These are phyloP conservation scores for Bagarius yarrelli DNA, from an alignment of 2,113 vertebrate genomes.

Conservation along the genomic window DNA sequence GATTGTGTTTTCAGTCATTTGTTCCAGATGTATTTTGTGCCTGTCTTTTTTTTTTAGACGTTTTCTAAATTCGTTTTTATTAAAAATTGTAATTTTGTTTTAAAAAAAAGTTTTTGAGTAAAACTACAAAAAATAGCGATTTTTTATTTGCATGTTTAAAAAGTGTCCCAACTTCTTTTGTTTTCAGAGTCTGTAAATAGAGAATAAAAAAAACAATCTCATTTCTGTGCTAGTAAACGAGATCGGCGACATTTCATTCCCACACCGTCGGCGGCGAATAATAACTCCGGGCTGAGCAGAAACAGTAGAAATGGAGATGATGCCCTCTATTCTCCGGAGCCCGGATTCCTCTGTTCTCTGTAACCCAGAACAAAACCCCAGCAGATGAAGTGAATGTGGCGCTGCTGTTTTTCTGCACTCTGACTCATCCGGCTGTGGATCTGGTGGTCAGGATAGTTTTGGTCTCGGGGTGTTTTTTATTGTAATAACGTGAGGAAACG, in stretches of 20 bases:
- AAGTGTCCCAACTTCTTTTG: no score
- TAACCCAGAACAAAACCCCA: background rate
- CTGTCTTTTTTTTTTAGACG: no score
- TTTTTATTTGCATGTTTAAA: no score
- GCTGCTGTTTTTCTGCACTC: background rate
- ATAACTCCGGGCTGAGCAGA: slow-evolving; percentile 17
- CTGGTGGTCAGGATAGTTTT: background rate
- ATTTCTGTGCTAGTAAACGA: background rate
- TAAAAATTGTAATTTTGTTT: no score
- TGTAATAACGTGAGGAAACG: background rate
- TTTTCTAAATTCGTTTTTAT: no score
- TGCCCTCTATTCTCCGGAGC: slow-evolving; percentile 13
- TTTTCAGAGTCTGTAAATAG: no score
- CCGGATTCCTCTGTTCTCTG: slow-evolving; percentile 5
- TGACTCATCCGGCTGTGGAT: background rate
- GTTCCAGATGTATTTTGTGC: no score
- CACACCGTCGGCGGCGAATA: background rate
- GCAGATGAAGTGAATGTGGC: background rate
- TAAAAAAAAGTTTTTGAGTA: no score
- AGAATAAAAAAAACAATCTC: background rate
- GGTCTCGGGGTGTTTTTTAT: background rate
- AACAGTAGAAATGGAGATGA: background rate
- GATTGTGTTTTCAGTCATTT: no score
- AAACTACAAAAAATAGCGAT: no score
- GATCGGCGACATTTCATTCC: background rate